These are phyloP conservation scores for Drosophila eugracilis DNA, from an alignment of 1,140 invertebrate genomes.

Conservation along the genomic window DNA sequence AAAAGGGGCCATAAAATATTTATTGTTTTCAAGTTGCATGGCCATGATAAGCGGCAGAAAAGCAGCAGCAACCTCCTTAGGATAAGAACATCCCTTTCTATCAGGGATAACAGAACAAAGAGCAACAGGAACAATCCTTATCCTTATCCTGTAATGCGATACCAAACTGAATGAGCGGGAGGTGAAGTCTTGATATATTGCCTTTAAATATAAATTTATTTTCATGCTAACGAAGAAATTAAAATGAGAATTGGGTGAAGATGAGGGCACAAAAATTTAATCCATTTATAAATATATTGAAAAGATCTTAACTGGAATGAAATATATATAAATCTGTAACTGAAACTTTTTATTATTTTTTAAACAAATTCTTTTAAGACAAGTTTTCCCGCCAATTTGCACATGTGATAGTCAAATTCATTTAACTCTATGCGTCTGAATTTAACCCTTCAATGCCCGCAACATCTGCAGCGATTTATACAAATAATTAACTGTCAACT, in stretches of 20 bases:
- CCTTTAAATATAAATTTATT: constrained; percentile 69
- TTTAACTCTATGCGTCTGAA: constrained; percentile 25
- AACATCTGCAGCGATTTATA: constrained; percentile 70
- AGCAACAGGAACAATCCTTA: constrained; percentile 55
- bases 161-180: constrained; percentile 8
- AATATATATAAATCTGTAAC: constrained; percentile 5
- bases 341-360: constrained; percentile 4
- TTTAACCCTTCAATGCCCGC: constrained; percentile 56
- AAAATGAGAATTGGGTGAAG: constrained; percentile 43
- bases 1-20: constrained; percentile 75
- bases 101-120: constrained; percentile 26
- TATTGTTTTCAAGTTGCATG: constrained; percentile 75
- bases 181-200: constrained; percentile 53
- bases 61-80: background rate
- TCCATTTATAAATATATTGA: constrained; percentile 6
- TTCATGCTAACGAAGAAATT: constrained; percentile 39
- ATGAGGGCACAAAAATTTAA: constrained; percentile 11
- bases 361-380: background rate
- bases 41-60: constrained; percentile 58
- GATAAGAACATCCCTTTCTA: too few relatives aligned
- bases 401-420: constrained; percentile 30
- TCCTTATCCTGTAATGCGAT: constrained; percentile 57
- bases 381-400: background rate
- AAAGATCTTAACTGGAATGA: background rate
- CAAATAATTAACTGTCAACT: constrained; percentile 81